These are phyloP conservation scores for Styela clava DNA, from an alignment of 23 tunicate species.

Conservation along the genomic window DNA sequence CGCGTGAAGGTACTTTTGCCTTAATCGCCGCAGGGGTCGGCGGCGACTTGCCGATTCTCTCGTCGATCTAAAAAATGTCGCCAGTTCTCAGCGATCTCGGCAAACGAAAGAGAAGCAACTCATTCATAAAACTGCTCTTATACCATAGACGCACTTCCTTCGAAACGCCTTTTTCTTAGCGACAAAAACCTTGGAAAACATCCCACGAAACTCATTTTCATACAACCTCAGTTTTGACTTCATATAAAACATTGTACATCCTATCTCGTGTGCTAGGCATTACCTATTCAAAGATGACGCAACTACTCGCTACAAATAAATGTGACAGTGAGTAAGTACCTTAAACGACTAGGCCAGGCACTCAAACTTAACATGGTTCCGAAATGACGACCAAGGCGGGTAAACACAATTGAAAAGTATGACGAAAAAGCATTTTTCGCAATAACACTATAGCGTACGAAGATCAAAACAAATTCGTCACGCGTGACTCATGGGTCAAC, in stretches of 20 bases:
- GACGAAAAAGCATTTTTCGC: neutral
- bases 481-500: slow-evolving; percentile 33
- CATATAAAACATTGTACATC: neutral
- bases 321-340: no score
- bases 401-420: neutral
- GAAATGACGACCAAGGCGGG: neutral
- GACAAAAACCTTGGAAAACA: no score
- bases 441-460: neutral
- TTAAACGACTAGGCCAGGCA: no score
- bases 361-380: no score
- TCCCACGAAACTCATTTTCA: neutral
- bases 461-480: slow-evolving; percentile 29
- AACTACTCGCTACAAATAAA: no score
- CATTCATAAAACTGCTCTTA: no score
- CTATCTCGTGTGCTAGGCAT: neutral
- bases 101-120: no score
- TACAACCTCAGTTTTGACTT: neutral
- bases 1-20: neutral
- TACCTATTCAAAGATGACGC: neutral
- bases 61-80: no score
- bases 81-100: no score
- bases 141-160: no score
- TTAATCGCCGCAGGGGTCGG: neutral
- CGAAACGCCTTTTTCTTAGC: no score
- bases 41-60: no score